phyloP scores from a whole-genome alignment of 1,140 invertebrate species.

The Paracyclopina nana region DNA sequence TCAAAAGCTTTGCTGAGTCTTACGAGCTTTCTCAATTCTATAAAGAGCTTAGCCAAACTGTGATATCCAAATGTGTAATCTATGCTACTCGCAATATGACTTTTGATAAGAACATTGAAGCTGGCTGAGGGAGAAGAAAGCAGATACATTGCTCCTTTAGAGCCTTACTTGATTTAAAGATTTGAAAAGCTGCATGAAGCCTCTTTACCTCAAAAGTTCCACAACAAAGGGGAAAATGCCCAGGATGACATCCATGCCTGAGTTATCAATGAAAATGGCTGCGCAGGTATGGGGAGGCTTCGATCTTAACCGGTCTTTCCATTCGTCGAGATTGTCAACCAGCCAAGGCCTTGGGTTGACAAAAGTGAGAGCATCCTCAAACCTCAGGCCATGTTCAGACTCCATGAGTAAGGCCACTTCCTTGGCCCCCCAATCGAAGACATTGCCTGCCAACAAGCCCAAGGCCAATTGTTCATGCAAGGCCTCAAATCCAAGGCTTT shows the following conservation, averaged over 20 bases:
- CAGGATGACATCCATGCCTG: slow-evolving; percentile 76
- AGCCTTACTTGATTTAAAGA: background rate
- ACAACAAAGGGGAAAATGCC: slow-evolving; percentile 75
- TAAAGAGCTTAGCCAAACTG: too few relatives aligned
- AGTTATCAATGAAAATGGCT: slow-evolving; percentile 87
- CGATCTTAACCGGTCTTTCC: slow-evolving; percentile 45
- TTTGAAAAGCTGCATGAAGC: slow-evolving; percentile 21
- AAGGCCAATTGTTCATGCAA: slow-evolving; percentile 35
- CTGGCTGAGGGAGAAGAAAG: too few relatives aligned
- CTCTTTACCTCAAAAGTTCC: slow-evolving; percentile 59
- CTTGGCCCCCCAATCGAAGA: slow-evolving; percentile 91
- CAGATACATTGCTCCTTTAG: too few relatives aligned
- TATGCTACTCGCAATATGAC: too few relatives aligned
- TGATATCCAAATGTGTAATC: too few relatives aligned
- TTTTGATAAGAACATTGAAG: too few relatives aligned
- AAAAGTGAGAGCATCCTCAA: slow-evolving; percentile 29
- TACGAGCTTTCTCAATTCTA: too few relatives aligned
- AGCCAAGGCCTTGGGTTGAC: slow-evolving; percentile 53
- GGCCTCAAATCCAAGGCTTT: slow-evolving; percentile 32
- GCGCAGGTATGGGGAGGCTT: slow-evolving; percentile 52
- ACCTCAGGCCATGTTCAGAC: slow-evolving; percentile 41
- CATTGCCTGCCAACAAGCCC: slow-evolving; percentile 56
- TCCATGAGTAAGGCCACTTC: slow-evolving; percentile 66
- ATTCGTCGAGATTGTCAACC: slow-evolving; percentile 61
- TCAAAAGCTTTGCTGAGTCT: too few relatives aligned